These are phyloP conservation scores for Cheilinus undulatus DNA, from an alignment of 2,113 vertebrate genomes.

Conservation along the genomic window DNA sequence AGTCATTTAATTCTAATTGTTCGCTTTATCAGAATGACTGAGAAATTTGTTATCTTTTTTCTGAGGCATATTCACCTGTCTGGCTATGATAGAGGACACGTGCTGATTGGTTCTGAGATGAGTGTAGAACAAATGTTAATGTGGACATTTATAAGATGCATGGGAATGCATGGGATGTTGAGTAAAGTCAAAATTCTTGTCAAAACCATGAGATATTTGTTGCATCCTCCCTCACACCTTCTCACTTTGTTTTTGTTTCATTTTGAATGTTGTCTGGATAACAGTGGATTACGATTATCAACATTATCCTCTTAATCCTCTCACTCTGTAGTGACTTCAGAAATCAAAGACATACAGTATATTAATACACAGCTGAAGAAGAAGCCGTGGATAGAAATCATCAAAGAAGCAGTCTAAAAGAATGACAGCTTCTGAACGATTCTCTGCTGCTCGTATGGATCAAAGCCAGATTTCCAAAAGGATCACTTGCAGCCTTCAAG, in stretches of 20 bases:
- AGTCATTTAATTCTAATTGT: too few species aligned
- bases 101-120: too few species aligned
- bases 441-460: constrained; percentile 22
- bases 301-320: neutral
- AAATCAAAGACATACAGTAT: neutral
- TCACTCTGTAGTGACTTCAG: neutral
- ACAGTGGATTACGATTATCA: neutral
- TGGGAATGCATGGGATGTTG: neutral
- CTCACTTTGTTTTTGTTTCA: neutral
- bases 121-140: too few species aligned
- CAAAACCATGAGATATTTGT: neutral
- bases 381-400: constrained; percentile 21
- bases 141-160: too few species aligned
- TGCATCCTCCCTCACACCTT: neutral
- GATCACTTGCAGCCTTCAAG: neutral
- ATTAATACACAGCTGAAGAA: neutral
- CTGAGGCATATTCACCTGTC: too few species aligned
- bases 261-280: neutral
- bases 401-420: constrained; percentile 35
- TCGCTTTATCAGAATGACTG: too few species aligned
- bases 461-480: constrained; percentile 35
- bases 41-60: too few species aligned
- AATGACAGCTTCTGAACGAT: constrained; percentile 13
- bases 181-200: neutral
- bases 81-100: too few species aligned